Evolutionary conservation across 2,113 vertebrate species (phyloP), one percentile per base, ranked within the genome.

Genomic region (Paratilapia polleni): DNA sequence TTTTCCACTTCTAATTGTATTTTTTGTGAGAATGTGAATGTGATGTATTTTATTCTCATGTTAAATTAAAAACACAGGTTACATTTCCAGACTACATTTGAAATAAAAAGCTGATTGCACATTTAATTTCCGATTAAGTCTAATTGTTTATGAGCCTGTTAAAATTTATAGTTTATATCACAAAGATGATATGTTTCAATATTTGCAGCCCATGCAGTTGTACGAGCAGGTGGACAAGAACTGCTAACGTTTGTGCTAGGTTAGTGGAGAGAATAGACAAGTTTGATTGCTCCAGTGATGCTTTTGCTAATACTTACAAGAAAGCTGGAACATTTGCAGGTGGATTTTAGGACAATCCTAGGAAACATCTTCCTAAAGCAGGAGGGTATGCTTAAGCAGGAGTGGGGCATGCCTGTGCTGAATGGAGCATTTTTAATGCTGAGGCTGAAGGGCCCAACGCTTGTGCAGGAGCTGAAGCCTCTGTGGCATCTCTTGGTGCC

Each of bases 381-480:
- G 78, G 64, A 24, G 3, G 0, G 3, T 61, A 20, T 2, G 63
- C 57, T 26, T 17, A 1, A 6, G 84, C 58, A 47, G 84, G 85
- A 47, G 3, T 78, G 36, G 84, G 84, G 1, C 13, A 8, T 1
- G 77, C 73, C 20, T 12, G 11, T 3, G 88, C 68, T 47, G 36
- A 83, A 19, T 61, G 3, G 20, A 74, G 78, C 0, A 0, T 76
- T 19, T 84, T 75, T 57, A 62, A 81, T 1, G 78, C 34, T 6
- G 31, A 78, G 17, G 66, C 28, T 8, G 87, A 59, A 58, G 85
- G 82, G 8, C 81, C 85, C 24, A 82, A 61, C 3, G 79, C 52
- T 26, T 0, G 11, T 0, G 52, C 60, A 6, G 64, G 17, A 28
- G 5, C 0, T 0, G 49, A 0, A 20, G 4, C 2, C 24, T 47